Evolutionary conservation across 1,140 invertebrate genomes (phyloP), one percentile per base, ranked within the genome.

Genomic region (Bombus soroeensis): DNA sequence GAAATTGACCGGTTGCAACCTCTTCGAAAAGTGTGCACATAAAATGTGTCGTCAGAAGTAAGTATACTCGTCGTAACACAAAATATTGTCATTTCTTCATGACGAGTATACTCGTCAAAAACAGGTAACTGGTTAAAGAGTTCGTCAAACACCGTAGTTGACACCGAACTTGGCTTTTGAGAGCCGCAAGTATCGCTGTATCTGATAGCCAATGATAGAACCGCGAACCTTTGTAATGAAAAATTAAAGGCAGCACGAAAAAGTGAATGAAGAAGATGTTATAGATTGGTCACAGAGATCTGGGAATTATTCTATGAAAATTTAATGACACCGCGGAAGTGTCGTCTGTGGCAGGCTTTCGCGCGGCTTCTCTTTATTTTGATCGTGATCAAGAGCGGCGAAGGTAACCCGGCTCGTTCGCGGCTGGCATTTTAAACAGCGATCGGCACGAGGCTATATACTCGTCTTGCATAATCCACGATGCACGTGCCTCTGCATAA

Each of bases 401-500:
- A 74, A 34, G 78, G 78, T 66, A 73, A 64, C 37, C 57, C 76
- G 68, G 13, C 47, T 77, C 41, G 53, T 15, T 68, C 79, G 81
- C 53, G 73, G 41, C 47, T 12, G 76, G 73, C 80, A 83, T 86
- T 82, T 76, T 76, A 83, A 77, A 39, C 81, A 57, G 64, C 73
- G 85, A 86, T 86, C 80, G 85, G 81, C 84, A 75, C 84, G 84
- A 62, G 84, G 71, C 79, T 81, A 6, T 74, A 43, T 47, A 62
- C 86, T 53, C 72, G 78, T 80, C 81, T 91, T 91, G 88, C 90
- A 88, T 91, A 91, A 91, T 90, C 75, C 83, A 64, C 80, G 71
- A 62, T 74, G 85, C 88, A 84, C 87, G 85, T 90, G 87, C 84
- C 82, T 18, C 5, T 72, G 88, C 87, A 90, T 86, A 90, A 87